Conservation (phyloP, 2,113 vertebrate genomes). For the Heterochromis multidens region DNA sequence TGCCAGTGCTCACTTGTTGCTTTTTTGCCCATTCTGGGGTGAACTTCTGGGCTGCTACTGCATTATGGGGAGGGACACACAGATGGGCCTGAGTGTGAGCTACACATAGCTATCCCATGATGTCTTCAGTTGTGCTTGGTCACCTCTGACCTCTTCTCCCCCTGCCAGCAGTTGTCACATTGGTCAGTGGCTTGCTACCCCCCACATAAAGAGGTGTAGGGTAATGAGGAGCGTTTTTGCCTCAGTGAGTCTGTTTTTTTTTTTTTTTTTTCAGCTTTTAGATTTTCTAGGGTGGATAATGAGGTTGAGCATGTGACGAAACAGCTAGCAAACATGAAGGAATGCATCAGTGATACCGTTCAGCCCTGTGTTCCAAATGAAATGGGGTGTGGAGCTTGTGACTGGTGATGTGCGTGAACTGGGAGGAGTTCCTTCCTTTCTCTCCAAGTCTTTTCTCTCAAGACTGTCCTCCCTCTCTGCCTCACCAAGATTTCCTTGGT, state of each 20-base stretch:
- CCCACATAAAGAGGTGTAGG: not conserved
- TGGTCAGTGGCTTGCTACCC: conserved; percentile 1
- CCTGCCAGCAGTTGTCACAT: conserved; percentile 4
- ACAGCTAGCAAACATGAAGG: conserved; percentile 28
- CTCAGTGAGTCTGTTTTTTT: not conserved
- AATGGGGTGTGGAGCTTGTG: conserved; percentile 68
- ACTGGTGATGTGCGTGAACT: conserved; percentile 55
- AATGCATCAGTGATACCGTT: conserved; percentile 54
- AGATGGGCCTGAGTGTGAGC: conserved; percentile 22
- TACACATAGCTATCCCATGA: conserved; percentile 51
- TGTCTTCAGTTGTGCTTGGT: conserved; percentile 41
- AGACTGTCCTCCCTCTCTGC: not conserved
- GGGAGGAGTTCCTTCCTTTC: conserved; percentile 55
- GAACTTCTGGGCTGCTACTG: conserved; percentile 10
- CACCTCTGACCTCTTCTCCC: conserved; percentile 48
- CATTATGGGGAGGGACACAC: not conserved
- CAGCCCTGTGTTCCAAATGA: conserved; percentile 51
- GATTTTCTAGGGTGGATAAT: conserved; percentile 14
- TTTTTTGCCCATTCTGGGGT: conserved; percentile 42
- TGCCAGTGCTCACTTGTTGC: conserved; percentile 49
- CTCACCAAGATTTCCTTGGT: conserved; percentile 16
- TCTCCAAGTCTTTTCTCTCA: conserved; percentile 25
- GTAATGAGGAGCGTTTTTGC: not conserved
- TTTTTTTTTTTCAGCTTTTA: not conserved
- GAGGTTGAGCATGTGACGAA: conserved; percentile 35